Evolutionary conservation across 2,888 invertebrate genomes (phyloP), one percentile per base, ranked within the genome.

Genomic region (Epistrophe grossulariae): DNA sequence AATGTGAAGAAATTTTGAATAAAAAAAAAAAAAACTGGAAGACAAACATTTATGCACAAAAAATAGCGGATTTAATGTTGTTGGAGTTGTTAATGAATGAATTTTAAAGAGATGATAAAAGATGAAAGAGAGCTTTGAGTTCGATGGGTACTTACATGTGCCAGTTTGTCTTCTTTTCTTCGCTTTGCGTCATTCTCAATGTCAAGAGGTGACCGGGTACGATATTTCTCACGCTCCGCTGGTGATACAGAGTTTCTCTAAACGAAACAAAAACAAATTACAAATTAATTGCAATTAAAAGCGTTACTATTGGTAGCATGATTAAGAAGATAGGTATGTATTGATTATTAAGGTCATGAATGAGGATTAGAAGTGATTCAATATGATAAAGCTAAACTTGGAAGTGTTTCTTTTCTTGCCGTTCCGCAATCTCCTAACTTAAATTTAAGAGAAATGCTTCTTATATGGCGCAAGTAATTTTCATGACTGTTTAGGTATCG

Each of bases 151-250:
- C 97, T 96, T 94, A 97, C 97, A 94, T 97, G 96, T 91, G 95
- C 95, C 92, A 96, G 94, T 94, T 97, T 97, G 93, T 97, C 97
- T 94, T 97, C 97, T 94, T 96, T 96, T 93, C 97, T 97, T 92
- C 97, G 95, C 92, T 97, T 97, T 76, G 94, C 94, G 91, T 97
- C 96, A 88, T 95, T 94, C 91, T 97, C 97, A 43, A 95, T 94
- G 91, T 96, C 96, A 88, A 95, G 94, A 43, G 97, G 97, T 70
- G 97, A 97, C 89, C 97, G 95, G 83, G 96, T 94, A 79, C 97
- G 95, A 93, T 97, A 97, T 93, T 97, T 97, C 91, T 97, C 96
- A 85, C 96, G 94, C 91, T 96, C 97, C 89, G 95, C 95, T 6
- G 97, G 97, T 45, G 97, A 97, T 90, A 97, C 96, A 76, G 97